Base-by-base conservation (phyloP, 2,113 vertebrate species). In the Rousettus leschenaultii region DNA sequence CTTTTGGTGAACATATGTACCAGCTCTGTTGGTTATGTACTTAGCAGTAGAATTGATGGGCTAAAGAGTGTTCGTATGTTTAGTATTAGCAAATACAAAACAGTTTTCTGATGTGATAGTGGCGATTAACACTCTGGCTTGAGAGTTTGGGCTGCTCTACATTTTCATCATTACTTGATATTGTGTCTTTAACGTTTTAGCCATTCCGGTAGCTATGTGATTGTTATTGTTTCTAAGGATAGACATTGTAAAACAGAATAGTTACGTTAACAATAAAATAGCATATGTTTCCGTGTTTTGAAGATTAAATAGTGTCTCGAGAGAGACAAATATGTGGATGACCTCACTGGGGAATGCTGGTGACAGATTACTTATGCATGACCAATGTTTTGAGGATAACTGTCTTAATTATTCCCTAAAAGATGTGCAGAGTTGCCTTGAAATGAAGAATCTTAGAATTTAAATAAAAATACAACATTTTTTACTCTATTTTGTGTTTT, bases 381-480 rank as follows among this genome's bases (percentile, higher is more conserved):
- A 82, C 84, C 30, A 77, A 21, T 45, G 43, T 55, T 89, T 94
- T 71, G 55, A 86, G 53, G 55, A 68, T 40, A 45, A 38, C 11
- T 65, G 7, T 94, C 70, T 93, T 88, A 77, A 85, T 95, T 74
- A 90, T 80, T 87, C 43, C 38, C 24, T 73, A 30, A 85, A 94
- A 95, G 79, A 95, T 38, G 16, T 59, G 6, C 84, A 90, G 68
- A 86, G 35, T 95, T 92, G 85, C 66, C 85, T 93, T 91, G 66
- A 83, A 92, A 90, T 75, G 70, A 45, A 33, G 26, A 55, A 28
- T 59, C 22, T 87, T 80, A 71, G 73, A 90, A 86, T 95, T 92
- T 80, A 87, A 96, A 95, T 94, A 79, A 85, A 93, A 95, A 83
- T 21, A 84, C 68, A 71, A 63, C 16, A 57, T 38, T 89, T 89